phyloP scores from a whole-genome alignment of 2,888 invertebrate species.

The Pseudococcus viburni region DNA sequence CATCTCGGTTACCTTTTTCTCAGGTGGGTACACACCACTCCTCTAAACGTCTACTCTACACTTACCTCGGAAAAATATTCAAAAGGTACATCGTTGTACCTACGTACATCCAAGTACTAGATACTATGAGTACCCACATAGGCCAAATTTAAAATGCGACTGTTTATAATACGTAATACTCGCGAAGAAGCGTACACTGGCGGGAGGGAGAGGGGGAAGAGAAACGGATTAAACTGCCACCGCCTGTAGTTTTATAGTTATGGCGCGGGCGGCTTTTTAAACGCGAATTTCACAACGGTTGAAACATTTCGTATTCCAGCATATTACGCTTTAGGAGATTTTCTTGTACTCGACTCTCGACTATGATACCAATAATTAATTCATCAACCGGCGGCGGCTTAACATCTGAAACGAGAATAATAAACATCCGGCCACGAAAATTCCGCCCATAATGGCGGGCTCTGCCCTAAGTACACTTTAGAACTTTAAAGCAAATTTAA shows the following conservation, averaged over 20 bases:
- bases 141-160: conserved; percentile 1
- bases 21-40: not conserved
- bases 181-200: not conserved
- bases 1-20: not conserved
- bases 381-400: conserved; percentile 19
- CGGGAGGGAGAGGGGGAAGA: not conserved
- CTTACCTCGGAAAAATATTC: not conserved
- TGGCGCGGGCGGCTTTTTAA: conserved; percentile 20
- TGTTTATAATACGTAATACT: not conserved
- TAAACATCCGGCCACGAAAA: conserved; percentile 38
- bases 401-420: conserved; percentile 47
- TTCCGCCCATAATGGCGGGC: conserved; percentile 3
- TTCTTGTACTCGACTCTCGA: conserved; percentile 37
- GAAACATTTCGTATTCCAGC: conserved; percentile 29
- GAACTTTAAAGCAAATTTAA: conserved; percentile 23
- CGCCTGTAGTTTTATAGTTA: conserved; percentile 25
- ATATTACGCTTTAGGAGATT: conserved; percentile 35
- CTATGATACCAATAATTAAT: conserved; percentile 39
- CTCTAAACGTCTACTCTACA: not conserved
- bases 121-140: not conserved
- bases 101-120: too few relatives aligned
- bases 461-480: conserved; percentile 22
- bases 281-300: conserved; percentile 21
- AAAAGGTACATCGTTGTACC: not conserved
- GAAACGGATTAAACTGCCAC: conserved; percentile 25